phyloP scores from a whole-genome alignment of 2,797 vertebrate genomes.

The Sylvia borin region DNA sequence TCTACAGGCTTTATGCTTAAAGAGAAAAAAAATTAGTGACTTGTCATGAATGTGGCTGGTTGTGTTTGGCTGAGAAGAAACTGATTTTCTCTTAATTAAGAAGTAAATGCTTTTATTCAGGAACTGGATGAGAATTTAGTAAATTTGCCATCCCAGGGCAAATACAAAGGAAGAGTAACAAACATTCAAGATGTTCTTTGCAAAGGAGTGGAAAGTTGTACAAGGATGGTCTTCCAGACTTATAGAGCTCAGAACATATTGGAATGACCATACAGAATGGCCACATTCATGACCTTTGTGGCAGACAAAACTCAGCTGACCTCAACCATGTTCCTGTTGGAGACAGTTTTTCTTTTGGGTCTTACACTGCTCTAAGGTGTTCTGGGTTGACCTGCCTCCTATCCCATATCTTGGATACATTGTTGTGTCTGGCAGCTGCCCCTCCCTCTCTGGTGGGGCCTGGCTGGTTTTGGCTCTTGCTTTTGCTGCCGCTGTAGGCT shows the following conservation, averaged over 20 bases:
- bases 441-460: too few relatives aligned
- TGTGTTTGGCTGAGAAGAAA: not conserved
- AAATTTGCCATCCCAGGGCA: constrained; percentile 16
- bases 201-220: not conserved
- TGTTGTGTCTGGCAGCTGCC: too few relatives aligned
- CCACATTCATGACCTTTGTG: not conserved
- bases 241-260: not conserved
- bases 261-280: too few relatives aligned
- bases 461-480: too few relatives aligned
- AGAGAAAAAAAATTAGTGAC: not conserved
- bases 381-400: too few relatives aligned
- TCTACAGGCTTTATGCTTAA: not conserved
- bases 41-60: not conserved
- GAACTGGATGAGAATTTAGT: not conserved
- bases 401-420: too few relatives aligned
- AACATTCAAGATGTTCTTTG: constrained; percentile 45
- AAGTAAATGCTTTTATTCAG: not conserved
- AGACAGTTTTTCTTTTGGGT: constrained; percentile 7
- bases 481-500: too few relatives aligned
- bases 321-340: not conserved
- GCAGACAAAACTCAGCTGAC: constrained; percentile 33
- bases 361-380: constrained; percentile 4
- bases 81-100: not conserved
- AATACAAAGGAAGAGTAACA: constrained; percentile 7
- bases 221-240: not conserved